Base-by-base conservation (phyloP, 2,797 vertebrate species). In the Thalassophryne amazonica region DNA sequence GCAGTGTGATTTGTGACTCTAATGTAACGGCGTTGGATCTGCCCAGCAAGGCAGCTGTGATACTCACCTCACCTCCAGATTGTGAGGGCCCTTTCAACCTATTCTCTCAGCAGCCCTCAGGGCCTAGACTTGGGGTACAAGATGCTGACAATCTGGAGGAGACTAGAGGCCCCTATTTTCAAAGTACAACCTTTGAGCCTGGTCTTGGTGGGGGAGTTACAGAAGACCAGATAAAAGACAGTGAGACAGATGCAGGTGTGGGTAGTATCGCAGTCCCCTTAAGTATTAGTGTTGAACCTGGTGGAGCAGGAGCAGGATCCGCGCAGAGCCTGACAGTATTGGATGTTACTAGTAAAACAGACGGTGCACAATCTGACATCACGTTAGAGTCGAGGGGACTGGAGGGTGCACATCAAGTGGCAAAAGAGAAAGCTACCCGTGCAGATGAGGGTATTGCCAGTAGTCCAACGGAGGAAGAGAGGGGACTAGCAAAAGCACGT, bases 1-100 rank as follows among this genome's bases (percentile, higher is more conserved):
- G 96, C 43, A 98, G 96, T 35, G 97, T 99, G 69, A 98, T 99
- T 64, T 98, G 96, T 41, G 97, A 99, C 80, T 99, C 97, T n/a
- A 98, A 97, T 3, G 95, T 91, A 39, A 99, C 97, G 0, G 97
- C 96, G 15, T 62, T 99, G 74, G 97, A 99, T 69, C 91, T 98
- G 25, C 97, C 97, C 21, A 93, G 94, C 79, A 92, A 93, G 73
- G 90, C 88, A 27, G 82, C 92, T 11, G 93, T 86, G 81, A 92
- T 83, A 60, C 89, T 91, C 16, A 74, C 87, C 13, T 87, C 94
- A 0, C 91, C 91, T 4, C 89, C 93, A 4, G 92, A 93, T 73
- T 87, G 80, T 2, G 59, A 71, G 21, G 81, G 83, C 24, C 60
- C 21, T 23, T 52, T 76, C 13, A 5, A 13, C 14, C 28, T 81